Evolutionary conservation across 2,797 vertebrate genomes (phyloP), one percentile per base, ranked within the genome.

Genomic region (Mycteria americana): DNA sequence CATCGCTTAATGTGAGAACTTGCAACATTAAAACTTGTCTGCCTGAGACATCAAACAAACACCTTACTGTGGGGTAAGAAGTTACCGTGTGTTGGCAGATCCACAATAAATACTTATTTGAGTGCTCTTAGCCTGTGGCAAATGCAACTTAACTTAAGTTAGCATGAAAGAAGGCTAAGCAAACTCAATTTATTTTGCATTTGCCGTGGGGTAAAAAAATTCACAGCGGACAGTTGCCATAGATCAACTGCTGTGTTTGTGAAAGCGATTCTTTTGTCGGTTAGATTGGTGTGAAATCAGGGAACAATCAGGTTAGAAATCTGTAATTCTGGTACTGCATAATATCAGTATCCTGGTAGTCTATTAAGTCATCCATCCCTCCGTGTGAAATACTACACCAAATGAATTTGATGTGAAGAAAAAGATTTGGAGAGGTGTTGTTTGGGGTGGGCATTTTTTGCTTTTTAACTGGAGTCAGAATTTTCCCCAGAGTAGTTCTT

Each of bases 141-240:
- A 93, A 81, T 50, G 23, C 48, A 81, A 56, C 1, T 18, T 88
- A 92, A 95, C 95, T 91, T 91, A 91, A 88, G 82, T 92, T 86
- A 95, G 57, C 41, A 68, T 75, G 92, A 95, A 95, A 64, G 65
- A 93, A 90, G 50, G 57, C 79, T 90, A 81, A 73, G 73, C 25
- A 88, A 94, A 95, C 76, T 86, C 83, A 94, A 95, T 95, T 95
- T 96, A 90, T 93, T 95, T 92, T 93, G 77, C 82, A 92, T 95
- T 95, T 90, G 82, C 94, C 82, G 46, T 11, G 10, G 90, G 94
- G 85, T 92, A 94, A 77, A 83, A 89, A 37, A 77, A 84, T 93
- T 88, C 73, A 88, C n/a, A 72, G 31, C 57, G 60, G 68, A 83
- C 64, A 70, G 57, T 45, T 89, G 64, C 57, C 0, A 3, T 67